Conservation (phyloP, 92 coral and sea anemone genomes). For the Palythoa grandis region DNA sequence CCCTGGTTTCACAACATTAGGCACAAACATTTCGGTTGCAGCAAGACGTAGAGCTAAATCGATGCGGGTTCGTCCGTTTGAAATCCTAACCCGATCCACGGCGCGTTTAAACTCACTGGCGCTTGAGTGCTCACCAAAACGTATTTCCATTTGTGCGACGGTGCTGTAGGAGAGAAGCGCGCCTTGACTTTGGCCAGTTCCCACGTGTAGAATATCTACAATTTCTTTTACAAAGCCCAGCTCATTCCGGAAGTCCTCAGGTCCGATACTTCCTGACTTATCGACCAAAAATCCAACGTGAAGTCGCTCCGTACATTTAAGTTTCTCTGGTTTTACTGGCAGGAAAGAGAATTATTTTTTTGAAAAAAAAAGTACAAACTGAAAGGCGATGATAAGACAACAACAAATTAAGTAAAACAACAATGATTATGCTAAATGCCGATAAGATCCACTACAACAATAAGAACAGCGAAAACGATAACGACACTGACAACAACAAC, state of each 20-base stretch:
- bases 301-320: slow-evolving; percentile 28
- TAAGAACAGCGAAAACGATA: no score
- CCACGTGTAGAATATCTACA: slow-evolving; percentile 66
- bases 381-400: no score
- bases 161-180: slow-evolving; percentile 68
- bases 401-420: no score
- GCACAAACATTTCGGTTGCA: slow-evolving; percentile 55
- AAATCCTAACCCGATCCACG: slow-evolving; percentile 59
- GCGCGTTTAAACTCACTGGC: slow-evolving; percentile 65
- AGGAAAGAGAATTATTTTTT: neutral
- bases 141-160: slow-evolving; percentile 53
- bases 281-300: slow-evolving; percentile 79
- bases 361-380: no score
- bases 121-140: slow-evolving; percentile 63
- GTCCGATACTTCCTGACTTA: slow-evolving; percentile 76
- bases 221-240: slow-evolving; percentile 70
- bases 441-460: no score
- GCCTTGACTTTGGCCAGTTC: slow-evolving; percentile 62
- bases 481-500: no score
- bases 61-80: slow-evolving; percentile 81
- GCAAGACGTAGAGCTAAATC: slow-evolving; percentile 82
- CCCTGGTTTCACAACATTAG: slow-evolving; percentile 67
- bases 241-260: slow-evolving; percentile 57
- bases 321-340: slow-evolving; percentile 1
- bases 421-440: no score